Evolutionary conservation across 2,113 vertebrate species (phyloP).

Genomic region (Colius striatus): DNA sequence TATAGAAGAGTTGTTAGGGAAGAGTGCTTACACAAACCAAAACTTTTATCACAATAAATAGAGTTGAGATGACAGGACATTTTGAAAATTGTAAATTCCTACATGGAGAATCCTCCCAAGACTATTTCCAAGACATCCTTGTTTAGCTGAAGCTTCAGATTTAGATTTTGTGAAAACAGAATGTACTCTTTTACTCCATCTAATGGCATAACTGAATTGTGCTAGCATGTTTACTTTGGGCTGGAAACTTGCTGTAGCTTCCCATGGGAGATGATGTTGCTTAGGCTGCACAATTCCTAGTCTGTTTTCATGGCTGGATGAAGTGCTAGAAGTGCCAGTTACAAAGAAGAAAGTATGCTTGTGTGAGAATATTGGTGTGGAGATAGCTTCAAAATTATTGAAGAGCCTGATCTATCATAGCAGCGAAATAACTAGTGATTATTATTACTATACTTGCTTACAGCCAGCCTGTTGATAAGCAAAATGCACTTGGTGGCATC

Average conservation of each 20-base stretch:
- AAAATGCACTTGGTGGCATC: not conserved
- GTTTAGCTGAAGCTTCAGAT: not conserved
- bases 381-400: not conserved
- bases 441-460: not conserved
- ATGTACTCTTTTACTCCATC: not conserved
- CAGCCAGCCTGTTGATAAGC: not conserved
- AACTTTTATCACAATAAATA: not conserved
- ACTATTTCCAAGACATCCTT: not conserved
- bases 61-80: not conserved
- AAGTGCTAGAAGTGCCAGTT: not conserved
- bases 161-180: not conserved
- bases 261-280: not conserved
- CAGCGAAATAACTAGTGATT: not conserved
- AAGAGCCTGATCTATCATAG: not conserved
- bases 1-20: fast-evolving
- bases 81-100: not conserved
- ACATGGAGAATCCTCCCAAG: not conserved
- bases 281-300: not conserved
- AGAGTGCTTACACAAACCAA: not conserved
- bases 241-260: not conserved
- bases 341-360: not conserved
- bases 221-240: not conserved
- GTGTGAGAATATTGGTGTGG: not conserved
- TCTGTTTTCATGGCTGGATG: not conserved
- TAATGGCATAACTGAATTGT: not conserved